Conservation (phyloP, 1,140 invertebrate species). For the Drosophila paulistorum region DNA sequence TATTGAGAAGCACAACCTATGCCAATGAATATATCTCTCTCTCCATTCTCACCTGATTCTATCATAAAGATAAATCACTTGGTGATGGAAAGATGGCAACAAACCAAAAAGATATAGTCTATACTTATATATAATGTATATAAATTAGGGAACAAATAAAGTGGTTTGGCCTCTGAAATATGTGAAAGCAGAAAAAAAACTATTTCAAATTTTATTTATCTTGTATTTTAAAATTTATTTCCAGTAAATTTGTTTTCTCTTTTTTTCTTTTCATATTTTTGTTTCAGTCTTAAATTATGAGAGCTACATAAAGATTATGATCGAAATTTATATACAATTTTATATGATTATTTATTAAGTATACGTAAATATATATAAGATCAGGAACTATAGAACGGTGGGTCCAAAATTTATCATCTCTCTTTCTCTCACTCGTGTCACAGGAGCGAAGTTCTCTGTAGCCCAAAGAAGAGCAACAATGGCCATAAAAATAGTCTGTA, state of each 20-base stretch:
- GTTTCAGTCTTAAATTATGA: constrained; percentile 72
- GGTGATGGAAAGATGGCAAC: background rate
- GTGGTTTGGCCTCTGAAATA: constrained; percentile 8
- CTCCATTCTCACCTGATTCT: background rate
- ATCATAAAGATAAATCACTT: constrained; percentile 3
- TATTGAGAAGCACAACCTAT: background rate
- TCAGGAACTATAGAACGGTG: constrained; percentile 72
- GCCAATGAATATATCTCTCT: background rate
- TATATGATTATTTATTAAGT: constrained; percentile 9
- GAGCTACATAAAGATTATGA: constrained; percentile 10
- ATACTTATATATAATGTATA: constrained; percentile 1
- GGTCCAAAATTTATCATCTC: constrained; percentile 29
- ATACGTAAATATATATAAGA: constrained; percentile 50
- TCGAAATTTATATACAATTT: constrained; percentile 42
- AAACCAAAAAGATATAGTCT: constrained; percentile 8
- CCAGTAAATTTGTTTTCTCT: constrained; percentile 26
- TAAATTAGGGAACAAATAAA: constrained; percentile 6
- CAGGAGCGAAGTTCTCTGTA: constrained; percentile 31
- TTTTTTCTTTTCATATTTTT: background rate
- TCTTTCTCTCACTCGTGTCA: constrained; percentile 26
- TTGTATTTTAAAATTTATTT: constrained; percentile 65
- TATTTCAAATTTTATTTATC: background rate
- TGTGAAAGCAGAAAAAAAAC: constrained; percentile 11
- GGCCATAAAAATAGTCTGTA: constrained; percentile 58
- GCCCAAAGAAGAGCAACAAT: constrained; percentile 39